These are phyloP conservation scores for Mantis religiosa DNA, from an alignment of 2,888 invertebrate genomes.

Conservation along the genomic window DNA sequence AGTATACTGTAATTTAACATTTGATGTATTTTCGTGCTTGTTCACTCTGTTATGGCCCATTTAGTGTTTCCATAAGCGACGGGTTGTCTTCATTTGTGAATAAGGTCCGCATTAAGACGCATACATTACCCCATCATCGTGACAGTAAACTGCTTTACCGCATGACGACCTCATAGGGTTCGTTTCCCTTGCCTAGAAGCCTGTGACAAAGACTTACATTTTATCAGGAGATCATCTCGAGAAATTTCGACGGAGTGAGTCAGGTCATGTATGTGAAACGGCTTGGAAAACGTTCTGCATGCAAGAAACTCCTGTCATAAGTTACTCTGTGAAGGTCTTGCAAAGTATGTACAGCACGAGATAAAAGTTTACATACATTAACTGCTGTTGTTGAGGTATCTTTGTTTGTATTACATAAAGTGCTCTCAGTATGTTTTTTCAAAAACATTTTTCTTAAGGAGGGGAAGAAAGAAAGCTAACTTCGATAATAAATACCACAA, in stretches of 20 bases:
- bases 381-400: not conserved
- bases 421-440: not conserved
- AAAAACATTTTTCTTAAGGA: not conserved
- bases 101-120: not conserved
- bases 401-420: not conserved
- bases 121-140: not conserved
- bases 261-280: not conserved
- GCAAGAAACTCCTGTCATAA: not conserved
- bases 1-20: not conserved
- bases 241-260: not conserved
- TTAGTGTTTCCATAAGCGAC: not conserved
- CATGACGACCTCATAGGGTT: not conserved
- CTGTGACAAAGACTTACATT: not conserved
- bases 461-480: not conserved
- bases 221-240: not conserved
- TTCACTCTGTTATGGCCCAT: not conserved
- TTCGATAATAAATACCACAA: too few relatives aligned
- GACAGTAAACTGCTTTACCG: not conserved
- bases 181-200: not conserved
- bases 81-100: not conserved
- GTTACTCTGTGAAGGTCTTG: not conserved
- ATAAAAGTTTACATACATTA: not conserved
- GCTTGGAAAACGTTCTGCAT: not conserved
- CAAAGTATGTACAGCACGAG: not conserved
- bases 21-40: not conserved